phyloP scores from a whole-genome alignment of 2,113 vertebrate genomes.

The Pelecanus crispus region DNA sequence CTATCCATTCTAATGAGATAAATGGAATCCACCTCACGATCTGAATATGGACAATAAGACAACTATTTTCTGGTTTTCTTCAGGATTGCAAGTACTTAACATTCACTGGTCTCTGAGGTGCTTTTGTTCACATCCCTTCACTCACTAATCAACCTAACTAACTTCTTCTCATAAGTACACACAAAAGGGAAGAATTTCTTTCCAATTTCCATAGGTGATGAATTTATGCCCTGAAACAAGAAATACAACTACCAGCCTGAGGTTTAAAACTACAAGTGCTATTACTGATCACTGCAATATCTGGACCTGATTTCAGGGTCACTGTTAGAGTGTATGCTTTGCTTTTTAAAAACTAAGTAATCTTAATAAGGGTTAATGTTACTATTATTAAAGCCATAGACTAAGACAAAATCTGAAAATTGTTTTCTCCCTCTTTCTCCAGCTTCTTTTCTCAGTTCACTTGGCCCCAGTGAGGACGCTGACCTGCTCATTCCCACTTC shows the following conservation, averaged over 20 bases:
- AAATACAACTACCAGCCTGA: background rate
- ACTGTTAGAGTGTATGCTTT: background rate
- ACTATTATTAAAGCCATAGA: background rate
- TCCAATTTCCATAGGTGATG: background rate
- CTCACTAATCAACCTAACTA: background rate
- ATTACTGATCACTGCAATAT: background rate
- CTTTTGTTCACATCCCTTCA: background rate
- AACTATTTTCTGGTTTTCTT: background rate
- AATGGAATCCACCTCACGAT: background rate
- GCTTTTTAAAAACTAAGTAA: background rate
- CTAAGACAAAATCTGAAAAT: background rate
- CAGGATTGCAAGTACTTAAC: background rate
- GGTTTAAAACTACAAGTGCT: background rate
- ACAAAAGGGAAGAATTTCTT: background rate
- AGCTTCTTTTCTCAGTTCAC: background rate
- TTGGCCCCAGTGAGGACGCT: background rate
- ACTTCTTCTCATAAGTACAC: background rate
- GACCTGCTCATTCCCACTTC: background rate
- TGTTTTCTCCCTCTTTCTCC: background rate
- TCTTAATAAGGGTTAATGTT: background rate
- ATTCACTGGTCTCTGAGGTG: background rate
- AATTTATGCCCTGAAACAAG: background rate
- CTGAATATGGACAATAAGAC: background rate
- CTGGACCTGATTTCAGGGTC: background rate
- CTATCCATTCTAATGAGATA: background rate